These are phyloP conservation scores for Amazona finschi DNA, from an alignment of 2,797 vertebrate genomes.

Conservation along the genomic window DNA sequence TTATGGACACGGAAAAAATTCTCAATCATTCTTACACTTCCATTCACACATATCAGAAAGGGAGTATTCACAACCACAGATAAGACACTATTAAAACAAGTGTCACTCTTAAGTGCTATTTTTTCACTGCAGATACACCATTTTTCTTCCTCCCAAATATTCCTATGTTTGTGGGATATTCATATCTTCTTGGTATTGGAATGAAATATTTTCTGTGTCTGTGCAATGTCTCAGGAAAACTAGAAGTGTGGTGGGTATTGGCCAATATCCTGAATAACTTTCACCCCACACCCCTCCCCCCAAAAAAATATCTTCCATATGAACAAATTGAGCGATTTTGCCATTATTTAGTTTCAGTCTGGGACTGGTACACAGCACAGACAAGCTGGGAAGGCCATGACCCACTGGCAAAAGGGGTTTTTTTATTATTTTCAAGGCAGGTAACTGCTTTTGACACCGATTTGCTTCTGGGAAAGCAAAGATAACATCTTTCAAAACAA, in stretches of 20 bases:
- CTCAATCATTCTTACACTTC: conserved; percentile 38
- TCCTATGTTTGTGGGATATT: not conserved
- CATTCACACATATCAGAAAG: conserved; percentile 35
- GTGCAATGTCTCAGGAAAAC: not conserved
- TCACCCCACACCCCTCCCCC: too few relatives aligned
- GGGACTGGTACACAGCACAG: not conserved
- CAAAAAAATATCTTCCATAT: not conserved
- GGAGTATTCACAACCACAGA: conserved; percentile 22
- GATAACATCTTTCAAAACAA: not conserved
- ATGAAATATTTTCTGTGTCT: not conserved
- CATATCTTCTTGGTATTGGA: conserved; percentile 34
- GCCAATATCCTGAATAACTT: not conserved
- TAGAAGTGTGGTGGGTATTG: not conserved
- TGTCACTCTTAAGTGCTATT: conserved; percentile 14
- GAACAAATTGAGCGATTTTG: not conserved
- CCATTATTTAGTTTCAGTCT: not conserved
- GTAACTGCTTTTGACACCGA: not conserved
- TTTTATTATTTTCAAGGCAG: not conserved
- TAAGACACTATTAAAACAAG: conserved; percentile 39
- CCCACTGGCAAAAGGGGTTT: not conserved
- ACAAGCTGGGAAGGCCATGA: not conserved
- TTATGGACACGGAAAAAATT: conserved; percentile 46
- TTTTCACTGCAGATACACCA: conserved; percentile 45
- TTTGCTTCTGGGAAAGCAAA: not conserved
- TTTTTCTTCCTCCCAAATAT: conserved; percentile 32